Percentiles rank a stretch among this genome's conserved stretches.
Evolutionary conservation across 2,113 vertebrate species (phyloP).

Genomic region (Rhombomys opimus): DNA sequence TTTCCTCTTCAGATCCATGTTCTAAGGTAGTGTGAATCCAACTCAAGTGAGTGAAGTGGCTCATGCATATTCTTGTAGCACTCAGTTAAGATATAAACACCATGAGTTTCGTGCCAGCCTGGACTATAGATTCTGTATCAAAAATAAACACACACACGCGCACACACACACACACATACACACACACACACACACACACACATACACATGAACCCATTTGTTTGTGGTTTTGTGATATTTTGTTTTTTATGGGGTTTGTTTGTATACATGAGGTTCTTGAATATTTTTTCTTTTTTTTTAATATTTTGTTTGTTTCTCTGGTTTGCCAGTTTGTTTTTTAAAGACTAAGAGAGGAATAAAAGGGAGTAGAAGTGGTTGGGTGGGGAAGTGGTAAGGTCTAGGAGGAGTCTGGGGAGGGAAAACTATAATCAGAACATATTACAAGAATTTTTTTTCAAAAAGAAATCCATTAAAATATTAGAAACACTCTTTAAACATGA

Average conservation of each 20-base stretch:
- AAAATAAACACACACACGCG: neutral
- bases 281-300: neutral
- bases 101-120: neutral
- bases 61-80: neutral
- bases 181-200: neutral
- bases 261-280: neutral
- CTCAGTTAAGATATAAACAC: neutral
- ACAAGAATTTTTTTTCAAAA: neutral
- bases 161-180: neutral
- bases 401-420: neutral
- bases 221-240: neutral
- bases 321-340: neutral
- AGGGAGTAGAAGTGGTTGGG: neutral
- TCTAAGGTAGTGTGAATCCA: neutral
- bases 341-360: neutral
- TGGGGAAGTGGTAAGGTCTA: neutral
- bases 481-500: neutral
- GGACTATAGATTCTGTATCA: neutral
- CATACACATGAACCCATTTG: neutral
- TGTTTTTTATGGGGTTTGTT: neutral
- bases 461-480: neutral
- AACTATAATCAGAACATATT: neutral
- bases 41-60: neutral
- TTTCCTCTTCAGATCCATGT: slow-evolving; percentile 39
- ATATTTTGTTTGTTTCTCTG: neutral